Percentiles rank a stretch among this genome's conserved stretches.
Evolutionary conservation across 2,113 vertebrate species (phyloP).

Genomic region (Gobiocypris rarus): DNA sequence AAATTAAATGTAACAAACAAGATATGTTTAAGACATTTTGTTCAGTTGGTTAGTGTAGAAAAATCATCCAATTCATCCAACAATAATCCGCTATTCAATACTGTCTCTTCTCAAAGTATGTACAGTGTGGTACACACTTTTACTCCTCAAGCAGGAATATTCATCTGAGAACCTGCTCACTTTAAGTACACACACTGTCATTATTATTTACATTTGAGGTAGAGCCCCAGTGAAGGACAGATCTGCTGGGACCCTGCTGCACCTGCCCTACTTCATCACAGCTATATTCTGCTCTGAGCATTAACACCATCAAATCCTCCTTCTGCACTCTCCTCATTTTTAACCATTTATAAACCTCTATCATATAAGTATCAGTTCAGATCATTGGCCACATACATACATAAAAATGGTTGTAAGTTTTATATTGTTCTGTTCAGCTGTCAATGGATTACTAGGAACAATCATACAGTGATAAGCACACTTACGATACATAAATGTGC

Average conservation of each 20-base stretch:
- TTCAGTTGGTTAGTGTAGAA: not conserved
- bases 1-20: not conserved
- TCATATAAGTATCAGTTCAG: not conserved
- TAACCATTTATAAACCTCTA: not conserved
- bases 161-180: not conserved
- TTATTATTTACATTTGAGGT: constrained; percentile 47
- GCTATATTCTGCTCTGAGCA: constrained; percentile 42
- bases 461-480: not conserved
- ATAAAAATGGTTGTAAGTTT: not conserved
- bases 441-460: not conserved
- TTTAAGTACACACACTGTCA: not conserved
- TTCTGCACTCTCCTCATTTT: not conserved
- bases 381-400: not conserved
- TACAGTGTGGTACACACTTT: not conserved
- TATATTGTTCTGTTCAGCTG: not conserved
- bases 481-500: not conserved
- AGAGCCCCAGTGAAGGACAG: constrained; percentile 14
- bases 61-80: not conserved
- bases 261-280: constrained; percentile 37
- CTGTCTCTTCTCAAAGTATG: not conserved
- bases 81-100: not conserved
- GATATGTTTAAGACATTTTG: not conserved
- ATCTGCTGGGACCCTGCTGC: constrained; percentile 1
- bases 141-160: not conserved
- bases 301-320: constrained; percentile 9